Evolutionary conservation across 2,888 invertebrate species (phyloP), one percentile per base, ranked within the genome.

Genomic region (Galeruca laticollis): DNA sequence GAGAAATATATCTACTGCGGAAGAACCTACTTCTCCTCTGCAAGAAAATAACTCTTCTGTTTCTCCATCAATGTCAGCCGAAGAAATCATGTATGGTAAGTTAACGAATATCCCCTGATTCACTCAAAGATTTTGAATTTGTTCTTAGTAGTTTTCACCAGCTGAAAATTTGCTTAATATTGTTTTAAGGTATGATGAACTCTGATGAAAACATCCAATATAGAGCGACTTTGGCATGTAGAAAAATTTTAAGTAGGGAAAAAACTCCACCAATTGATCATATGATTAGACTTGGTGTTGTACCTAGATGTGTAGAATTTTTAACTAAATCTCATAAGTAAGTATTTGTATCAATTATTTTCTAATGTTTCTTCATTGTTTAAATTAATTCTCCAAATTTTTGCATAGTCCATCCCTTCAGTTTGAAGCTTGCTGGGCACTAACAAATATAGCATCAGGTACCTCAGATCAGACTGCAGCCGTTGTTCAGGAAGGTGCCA

Each of bases 371-470:
- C 20, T 52, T 49, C 15, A 31, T 51, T 3, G 15, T 1, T 9
- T 5, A 37, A n/a, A 31, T 56, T 47, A 5, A 40, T 21, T 43
- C 43, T 35, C 43, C 68, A 59, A 68, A 54, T 59, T 59, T 26
- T 15, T 71, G 86, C 87, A 0, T 82, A 94, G 94, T 76, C 86
- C 91, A 0, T 87, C 90, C 60, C 86, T 96, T 0, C 95, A 98
- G 84, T 99, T 99, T 86, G 99, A 99, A 86, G 94, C 98, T 0
- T 94, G 98, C 0, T 99, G 99, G 99, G 97, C 97, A 0, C 86
- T 99, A 67, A 99, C 99, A 31, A 99, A 99, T 83, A 95, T 99
- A 64, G 98, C 99, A 0, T 98, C 98, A 0, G 99, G 99, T 9
- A 95, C 95, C 0, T 91, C 94, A 0, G 93, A 93, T 0, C 97